Base-by-base conservation (phyloP, 2,888 invertebrate genomes). In the Cephonodes hylas region DNA sequence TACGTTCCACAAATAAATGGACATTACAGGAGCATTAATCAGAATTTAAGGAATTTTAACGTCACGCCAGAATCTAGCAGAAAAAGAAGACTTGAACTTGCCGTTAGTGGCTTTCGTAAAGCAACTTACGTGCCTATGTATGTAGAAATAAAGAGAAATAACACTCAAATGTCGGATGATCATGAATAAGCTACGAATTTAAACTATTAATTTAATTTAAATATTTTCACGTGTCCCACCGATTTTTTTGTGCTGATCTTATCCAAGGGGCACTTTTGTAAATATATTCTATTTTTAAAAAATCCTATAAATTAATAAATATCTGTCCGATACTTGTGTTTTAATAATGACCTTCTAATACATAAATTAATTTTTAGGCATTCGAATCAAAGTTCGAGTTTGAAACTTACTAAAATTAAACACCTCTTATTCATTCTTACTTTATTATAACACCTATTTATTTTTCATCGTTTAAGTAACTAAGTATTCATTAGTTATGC, bases 1-100 rank as follows among this genome's bases (percentile, higher is more conserved):
- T 89, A 88, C 59, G 86, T 88, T 20, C 90, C 89, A 3, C 89
- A 86, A 73, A 85, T 87, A 58, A 92, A 91, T 65, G 89, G 91
- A 10, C 92, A 91, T 69, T 88, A 89, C 56, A 81, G 90, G 73
- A 87, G 80, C 65, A 72, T 84, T 13, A 81, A 81, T 64, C 79
- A 79, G 64, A 84, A 85, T 66, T 75, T 76, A 0, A 73, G 71
- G 64, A 80, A 79, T 56, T 73, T 70, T 44, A 76, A 79, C 61
- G 74, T 75, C 27, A 83, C 77, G 65, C 71, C 81, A 22, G 85
- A 86, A 65, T 78, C 63, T 58, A 81, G 85, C 64, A 83, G 85
- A 65, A 89, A 84, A 64, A 83, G 81, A 53, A 80, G 77, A 60
- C 70, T 90, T 22, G 86, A 87, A 71, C 80, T 79, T 60, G 79